Evolutionary conservation across 2,888 invertebrate species (phyloP), one percentile per base, ranked within the genome.

Genomic region (Lepidochrysops patricia): DNA sequence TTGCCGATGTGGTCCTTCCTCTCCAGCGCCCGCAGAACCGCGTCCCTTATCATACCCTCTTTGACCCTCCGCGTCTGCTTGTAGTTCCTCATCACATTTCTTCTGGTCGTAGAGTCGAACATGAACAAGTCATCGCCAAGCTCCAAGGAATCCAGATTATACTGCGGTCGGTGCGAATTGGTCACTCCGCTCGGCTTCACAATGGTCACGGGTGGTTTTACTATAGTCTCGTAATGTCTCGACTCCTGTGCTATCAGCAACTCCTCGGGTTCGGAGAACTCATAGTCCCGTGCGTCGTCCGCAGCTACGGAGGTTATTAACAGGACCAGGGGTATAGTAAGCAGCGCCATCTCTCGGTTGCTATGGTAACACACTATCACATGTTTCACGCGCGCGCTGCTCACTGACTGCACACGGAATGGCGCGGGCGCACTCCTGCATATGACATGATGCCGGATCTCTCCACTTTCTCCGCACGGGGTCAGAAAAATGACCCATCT

Each of bases 1-100:
- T 91, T 91, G 63, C 91, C 90, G 15, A 90, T 89, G 54, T 92
- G 89, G 34, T 90, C 91, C 57, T 90, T 90, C 68, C 90, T 84
- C 65, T 91, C 91, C 72, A 93, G 74, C 0, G 92, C 92, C 67
- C 90, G 84, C 13, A 91, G 66, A 59, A 93, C 82, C 1, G 91
- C 91, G 32, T 87, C 87, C 65, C 90, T 87, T 15, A 92, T 75
- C 69, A 87, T 77, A 1, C 80, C 80, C 57, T 91, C 91, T 35
- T 90, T 90, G 58, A 81, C 35, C 26, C 73, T 26, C 77, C 71
- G 58, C 76, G 64, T 62, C 73, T 79, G 57, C 74, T 82, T 83
- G 50, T 84, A 83, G 15, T 76, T 77, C 59, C 79, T 79, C 1
- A 77, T 66, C 3, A 80, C 63, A 19, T 73, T 70, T 35, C 72